These are phyloP conservation scores for Chamaedrilus cognettii DNA, from an alignment of 2,888 invertebrate genomes.

Conservation along the genomic window DNA sequence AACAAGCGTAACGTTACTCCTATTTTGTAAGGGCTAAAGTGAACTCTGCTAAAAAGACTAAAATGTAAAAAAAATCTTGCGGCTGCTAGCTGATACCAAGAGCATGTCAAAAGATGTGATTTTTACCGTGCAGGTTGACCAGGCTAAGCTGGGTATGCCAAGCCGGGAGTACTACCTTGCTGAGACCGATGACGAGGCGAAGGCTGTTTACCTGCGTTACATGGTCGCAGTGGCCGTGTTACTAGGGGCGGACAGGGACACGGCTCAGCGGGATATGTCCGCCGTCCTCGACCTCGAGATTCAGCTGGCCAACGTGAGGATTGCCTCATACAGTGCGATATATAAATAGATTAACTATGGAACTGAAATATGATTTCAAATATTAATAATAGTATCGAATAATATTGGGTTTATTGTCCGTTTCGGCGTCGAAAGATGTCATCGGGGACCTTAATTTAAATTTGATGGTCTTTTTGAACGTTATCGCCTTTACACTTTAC, in stretches of 20 bases:
- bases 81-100: neutral
- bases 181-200: slow-evolving; percentile 62
- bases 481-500: too few relatives aligned
- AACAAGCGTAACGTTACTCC: too few relatives aligned
- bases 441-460: too few relatives aligned
- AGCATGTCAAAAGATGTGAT: neutral
- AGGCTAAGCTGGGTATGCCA: slow-evolving; percentile 81
- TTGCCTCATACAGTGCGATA: too few relatives aligned
- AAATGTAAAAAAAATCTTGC: neutral
- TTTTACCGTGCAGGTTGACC: slow-evolving; percentile 73
- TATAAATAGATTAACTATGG: too few relatives aligned
- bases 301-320: slow-evolving; percentile 73
- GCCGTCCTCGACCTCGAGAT: slow-evolving; percentile 78
- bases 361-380: too few relatives aligned
- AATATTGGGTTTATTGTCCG: too few relatives aligned
- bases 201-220: slow-evolving; percentile 77
- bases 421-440: too few relatives aligned
- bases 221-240: slow-evolving; percentile 79
- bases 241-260: slow-evolving; percentile 72
- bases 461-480: too few relatives aligned
- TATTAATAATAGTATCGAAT: too few relatives aligned
- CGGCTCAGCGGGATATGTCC: slow-evolving; percentile 71
- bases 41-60: neutral
- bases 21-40: too few relatives aligned
- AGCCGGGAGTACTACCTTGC: slow-evolving; percentile 82